These are phyloP conservation scores for Anneissia japonica DNA, from an alignment of 35 echinoderm and acorn worm species.

Conservation along the genomic window DNA sequence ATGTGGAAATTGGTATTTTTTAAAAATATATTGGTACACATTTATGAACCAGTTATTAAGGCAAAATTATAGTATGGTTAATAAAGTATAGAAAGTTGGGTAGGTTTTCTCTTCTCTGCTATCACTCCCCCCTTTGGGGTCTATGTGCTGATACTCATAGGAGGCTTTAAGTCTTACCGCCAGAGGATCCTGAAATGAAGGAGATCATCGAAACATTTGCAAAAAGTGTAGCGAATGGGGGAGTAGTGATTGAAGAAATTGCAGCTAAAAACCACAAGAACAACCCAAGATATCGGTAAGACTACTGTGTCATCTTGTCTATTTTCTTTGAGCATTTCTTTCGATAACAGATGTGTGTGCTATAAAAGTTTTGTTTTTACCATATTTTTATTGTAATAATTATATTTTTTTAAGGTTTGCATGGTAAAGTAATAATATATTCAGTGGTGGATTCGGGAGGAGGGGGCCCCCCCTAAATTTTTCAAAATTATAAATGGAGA, in stretches of 20 bases:
- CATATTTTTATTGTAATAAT: background rate
- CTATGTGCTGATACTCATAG: conserved; percentile 81
- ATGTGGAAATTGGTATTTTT: background rate
- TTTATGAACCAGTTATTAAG: background rate
- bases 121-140: background rate
- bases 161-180: conserved; percentile 91
- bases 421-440: background rate
- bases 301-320: background rate
- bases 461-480: background rate
- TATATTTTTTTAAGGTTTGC: background rate
- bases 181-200: conserved; percentile 71
- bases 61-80: background rate
- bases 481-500: background rate
- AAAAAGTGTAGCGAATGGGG: conserved; percentile 78
- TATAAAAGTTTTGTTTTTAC: background rate
- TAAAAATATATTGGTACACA: background rate
- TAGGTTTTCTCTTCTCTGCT: background rate
- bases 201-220: conserved; percentile 59
- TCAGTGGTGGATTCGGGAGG: background rate
- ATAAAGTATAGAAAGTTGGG: background rate
- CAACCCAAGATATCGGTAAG: conserved; percentile 60
- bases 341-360: background rate
- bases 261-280: conserved; percentile 44
- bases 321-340: background rate
- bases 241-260: conserved; percentile 49